phyloP scores from a whole-genome alignment of 1,140 invertebrate species.

The Hycleus cichorii region DNA sequence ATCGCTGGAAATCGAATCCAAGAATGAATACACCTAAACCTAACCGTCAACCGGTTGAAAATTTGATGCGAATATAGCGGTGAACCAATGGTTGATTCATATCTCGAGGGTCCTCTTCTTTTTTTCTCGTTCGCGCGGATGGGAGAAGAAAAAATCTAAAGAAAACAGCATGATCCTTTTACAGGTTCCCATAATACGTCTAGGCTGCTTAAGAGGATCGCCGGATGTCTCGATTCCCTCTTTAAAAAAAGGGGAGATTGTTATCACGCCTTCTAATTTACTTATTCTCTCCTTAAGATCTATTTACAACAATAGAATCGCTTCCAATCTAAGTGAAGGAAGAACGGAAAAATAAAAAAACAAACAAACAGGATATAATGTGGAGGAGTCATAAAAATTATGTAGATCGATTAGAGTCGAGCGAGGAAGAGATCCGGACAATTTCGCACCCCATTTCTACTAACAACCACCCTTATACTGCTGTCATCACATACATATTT shows the following conservation, averaged over 20 bases:
- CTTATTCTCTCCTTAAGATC: slow-evolving; percentile 58
- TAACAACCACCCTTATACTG: no score
- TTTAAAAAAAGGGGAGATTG: slow-evolving; percentile 51
- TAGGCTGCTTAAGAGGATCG: slow-evolving; percentile 36
- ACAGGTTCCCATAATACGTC: slow-evolving; percentile 32
- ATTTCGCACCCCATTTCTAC: no score
- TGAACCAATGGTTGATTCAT: slow-evolving; percentile 31
- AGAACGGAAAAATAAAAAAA: no score
- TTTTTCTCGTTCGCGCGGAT: background rate
- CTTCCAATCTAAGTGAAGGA: slow-evolving; percentile 29
- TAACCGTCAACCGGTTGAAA: slow-evolving; percentile 34
- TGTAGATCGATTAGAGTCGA: no score
- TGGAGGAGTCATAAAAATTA: no score
- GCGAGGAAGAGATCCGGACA: no score
- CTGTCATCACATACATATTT: no score
- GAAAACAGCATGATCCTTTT: slow-evolving; percentile 36
- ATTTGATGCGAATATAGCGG: slow-evolving; percentile 21
- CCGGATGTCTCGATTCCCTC: slow-evolving; percentile 29
- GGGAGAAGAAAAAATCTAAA: slow-evolving; percentile 26
- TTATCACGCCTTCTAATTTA: slow-evolving; percentile 61
- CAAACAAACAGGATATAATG: no score
- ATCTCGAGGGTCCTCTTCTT: slow-evolving; percentile 33
- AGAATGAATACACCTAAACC: slow-evolving; percentile 34
- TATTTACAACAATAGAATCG: slow-evolving; percentile 47
- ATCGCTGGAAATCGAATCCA: slow-evolving; percentile 19